Conservation (phyloP, 1,140 invertebrate species). For the Sarcophaga bullata region DNA sequence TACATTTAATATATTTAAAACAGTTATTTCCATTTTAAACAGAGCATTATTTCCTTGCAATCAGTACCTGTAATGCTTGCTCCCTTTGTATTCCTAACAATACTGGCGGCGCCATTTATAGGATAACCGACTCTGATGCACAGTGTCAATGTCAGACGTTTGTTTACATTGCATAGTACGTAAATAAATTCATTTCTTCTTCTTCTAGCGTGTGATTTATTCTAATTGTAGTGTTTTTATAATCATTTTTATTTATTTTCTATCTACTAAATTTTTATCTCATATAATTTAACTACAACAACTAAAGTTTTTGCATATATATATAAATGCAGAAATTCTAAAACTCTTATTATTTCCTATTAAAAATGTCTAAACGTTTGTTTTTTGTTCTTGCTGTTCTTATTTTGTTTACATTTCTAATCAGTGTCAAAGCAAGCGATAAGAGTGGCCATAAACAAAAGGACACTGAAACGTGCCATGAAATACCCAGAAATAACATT, state of each 20-base stretch:
- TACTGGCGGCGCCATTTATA: too few species aligned
- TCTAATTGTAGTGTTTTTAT: background rate
- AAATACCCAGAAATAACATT: slow-evolving; percentile 46
- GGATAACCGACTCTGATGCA: background rate
- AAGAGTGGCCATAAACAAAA: background rate
- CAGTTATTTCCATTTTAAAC: too few species aligned
- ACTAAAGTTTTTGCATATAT: background rate
- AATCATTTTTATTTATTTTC: background rate
- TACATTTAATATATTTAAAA: too few species aligned
- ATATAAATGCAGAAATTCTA: background rate
- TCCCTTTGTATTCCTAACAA: too few species aligned
- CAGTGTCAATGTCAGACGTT: background rate
- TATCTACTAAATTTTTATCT: background rate
- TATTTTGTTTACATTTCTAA: background rate
- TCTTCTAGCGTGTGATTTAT: background rate
- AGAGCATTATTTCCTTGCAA: too few species aligned
- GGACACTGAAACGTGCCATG: background rate
- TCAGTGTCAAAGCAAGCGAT: background rate
- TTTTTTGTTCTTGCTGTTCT: slow-evolving; percentile 1
- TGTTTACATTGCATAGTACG: slow-evolving; percentile 1
- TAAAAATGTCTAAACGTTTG: background rate
- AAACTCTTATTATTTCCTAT: background rate
- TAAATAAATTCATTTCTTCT: background rate
- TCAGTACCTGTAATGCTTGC: too few species aligned
- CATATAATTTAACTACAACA: background rate